These are phyloP conservation scores for Cyclargus thomasi DNA, from an alignment of 1,140 invertebrate genomes.

Conservation along the genomic window DNA sequence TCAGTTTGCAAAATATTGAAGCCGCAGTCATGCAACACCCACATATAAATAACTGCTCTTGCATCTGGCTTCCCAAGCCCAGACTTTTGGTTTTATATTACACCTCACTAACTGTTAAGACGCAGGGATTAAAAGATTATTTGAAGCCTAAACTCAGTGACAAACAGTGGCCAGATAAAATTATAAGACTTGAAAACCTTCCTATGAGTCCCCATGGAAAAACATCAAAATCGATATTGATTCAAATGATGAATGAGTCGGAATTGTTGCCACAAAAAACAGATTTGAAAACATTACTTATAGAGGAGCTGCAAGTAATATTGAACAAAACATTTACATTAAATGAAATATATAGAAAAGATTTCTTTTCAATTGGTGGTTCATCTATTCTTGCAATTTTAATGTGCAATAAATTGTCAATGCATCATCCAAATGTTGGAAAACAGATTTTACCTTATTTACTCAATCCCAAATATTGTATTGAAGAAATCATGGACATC, in stretches of 20 bases:
- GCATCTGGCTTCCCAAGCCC: slow-evolving; percentile 70
- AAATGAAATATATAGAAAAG: slow-evolving; percentile 59
- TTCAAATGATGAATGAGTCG: slow-evolving; percentile 47
- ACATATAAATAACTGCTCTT: slow-evolving; percentile 68
- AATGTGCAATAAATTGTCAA: slow-evolving; percentile 56
- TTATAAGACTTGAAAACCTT: slow-evolving; percentile 71
- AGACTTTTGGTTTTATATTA: slow-evolving; percentile 75
- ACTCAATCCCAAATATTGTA: slow-evolving; percentile 42
- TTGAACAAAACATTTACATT: slow-evolving; percentile 52
- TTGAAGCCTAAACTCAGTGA: slow-evolving; percentile 63
- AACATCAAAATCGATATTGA: slow-evolving; percentile 59
- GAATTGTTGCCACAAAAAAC: slow-evolving; percentile 30
- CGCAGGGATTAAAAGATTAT: slow-evolving; percentile 54
- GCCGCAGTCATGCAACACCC: slow-evolving; percentile 63
- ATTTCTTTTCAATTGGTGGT: slow-evolving; percentile 56
- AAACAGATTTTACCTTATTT: slow-evolving; percentile 53
- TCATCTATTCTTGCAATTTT: slow-evolving; percentile 59
- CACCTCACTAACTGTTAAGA: slow-evolving; percentile 53
- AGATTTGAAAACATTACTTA: slow-evolving; percentile 35
- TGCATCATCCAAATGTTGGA: slow-evolving; percentile 41
- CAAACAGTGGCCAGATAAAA: slow-evolving; percentile 74
- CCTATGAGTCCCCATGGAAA: slow-evolving; percentile 79
- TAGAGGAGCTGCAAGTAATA: slow-evolving; percentile 44
- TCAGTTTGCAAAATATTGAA: slow-evolving; percentile 79
- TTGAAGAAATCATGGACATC: slow-evolving; percentile 49